A percentile compares a stretch with the other conserved stretches of the same genome.
Evolutionary conservation across 2,797 vertebrate species (phyloP).

Genomic region (Brachyrhaphis roseni): DNA sequence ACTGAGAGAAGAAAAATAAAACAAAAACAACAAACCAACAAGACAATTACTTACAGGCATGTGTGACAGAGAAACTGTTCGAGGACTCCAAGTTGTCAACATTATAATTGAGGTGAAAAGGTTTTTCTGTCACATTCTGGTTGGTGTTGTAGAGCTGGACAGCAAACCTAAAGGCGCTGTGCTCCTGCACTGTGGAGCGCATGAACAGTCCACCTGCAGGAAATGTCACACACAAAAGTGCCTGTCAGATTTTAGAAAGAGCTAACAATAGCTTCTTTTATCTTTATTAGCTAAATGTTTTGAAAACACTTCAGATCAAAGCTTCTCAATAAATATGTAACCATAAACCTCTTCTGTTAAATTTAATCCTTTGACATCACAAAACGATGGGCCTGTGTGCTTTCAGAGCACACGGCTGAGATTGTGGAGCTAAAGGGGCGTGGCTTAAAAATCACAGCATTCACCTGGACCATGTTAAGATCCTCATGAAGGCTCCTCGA

Average conservation of each 20-base stretch:
- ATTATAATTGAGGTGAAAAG: constrained; percentile 97
- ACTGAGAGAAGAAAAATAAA: neutral
- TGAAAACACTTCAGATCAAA: neutral
- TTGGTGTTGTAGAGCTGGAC: constrained; percentile 99
- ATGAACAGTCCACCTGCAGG: constrained; percentile 95
- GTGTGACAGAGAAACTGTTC: constrained; percentile 98
- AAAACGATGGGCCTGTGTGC: neutral
- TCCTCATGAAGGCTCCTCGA: neutral
- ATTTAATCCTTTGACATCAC: neutral
- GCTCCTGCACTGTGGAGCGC: constrained; percentile 97
- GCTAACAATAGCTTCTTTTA: neutral
- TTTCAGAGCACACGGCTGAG: neutral
- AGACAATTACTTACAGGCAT: constrained; percentile 91
- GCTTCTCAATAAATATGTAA: neutral
- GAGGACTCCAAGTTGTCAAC: constrained; percentile 99
- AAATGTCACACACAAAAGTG: constrained; percentile 38
- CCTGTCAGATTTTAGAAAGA: neutral
- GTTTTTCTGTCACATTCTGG: constrained; percentile 97
- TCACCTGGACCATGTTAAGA: neutral
- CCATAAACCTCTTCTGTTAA: neutral
- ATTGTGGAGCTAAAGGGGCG: neutral
- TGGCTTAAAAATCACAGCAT: neutral
- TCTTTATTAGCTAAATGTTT: neutral
- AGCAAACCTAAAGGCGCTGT: constrained; percentile 98
- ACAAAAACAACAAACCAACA: neutral